Conservation (phyloP, 1,140 invertebrate genomes). For the Drosophila azteca region DNA sequence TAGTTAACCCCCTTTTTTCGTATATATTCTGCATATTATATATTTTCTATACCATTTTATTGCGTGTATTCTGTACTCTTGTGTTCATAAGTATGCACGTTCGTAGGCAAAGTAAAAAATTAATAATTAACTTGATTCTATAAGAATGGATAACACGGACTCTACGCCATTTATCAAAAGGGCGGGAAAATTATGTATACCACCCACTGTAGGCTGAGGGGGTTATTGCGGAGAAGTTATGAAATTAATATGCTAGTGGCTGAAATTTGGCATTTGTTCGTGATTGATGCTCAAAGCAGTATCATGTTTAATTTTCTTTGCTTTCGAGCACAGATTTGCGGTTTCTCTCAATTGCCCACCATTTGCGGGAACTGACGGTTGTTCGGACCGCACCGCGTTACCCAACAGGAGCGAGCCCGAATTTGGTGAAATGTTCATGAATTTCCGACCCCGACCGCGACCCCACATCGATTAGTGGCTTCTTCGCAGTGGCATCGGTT, state of each 20-base stretch:
- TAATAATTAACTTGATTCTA: no score
- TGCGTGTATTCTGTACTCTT: no score
- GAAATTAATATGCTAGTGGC: background rate
- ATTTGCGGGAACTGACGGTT: background rate
- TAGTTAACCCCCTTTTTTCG: no score
- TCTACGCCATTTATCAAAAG: no score
- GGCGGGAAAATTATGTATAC: no score
- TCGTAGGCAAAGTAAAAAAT: no score
- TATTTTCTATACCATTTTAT: no score
- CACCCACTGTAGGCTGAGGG: no score
- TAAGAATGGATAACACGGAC: no score
- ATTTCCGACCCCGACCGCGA: background rate
- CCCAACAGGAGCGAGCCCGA: background rate
- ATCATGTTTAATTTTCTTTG: slow-evolving; percentile 6
- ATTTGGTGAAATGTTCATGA: background rate
- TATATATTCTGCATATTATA: no score
- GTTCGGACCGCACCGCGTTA: background rate
- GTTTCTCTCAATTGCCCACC: slow-evolving; percentile 5
- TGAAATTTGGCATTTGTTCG: slow-evolving; percentile 12
- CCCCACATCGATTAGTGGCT: slow-evolving; percentile 11
- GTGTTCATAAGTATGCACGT: no score
- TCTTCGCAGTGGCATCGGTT: slow-evolving; percentile 24
- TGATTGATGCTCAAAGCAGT: slow-evolving; percentile 1
- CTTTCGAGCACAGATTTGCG: slow-evolving; percentile 8
- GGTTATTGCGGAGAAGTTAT: slow-evolving; percentile 3